Conservation (phyloP, 2,888 invertebrate species). For the Trichogramma evanescens region DNA sequence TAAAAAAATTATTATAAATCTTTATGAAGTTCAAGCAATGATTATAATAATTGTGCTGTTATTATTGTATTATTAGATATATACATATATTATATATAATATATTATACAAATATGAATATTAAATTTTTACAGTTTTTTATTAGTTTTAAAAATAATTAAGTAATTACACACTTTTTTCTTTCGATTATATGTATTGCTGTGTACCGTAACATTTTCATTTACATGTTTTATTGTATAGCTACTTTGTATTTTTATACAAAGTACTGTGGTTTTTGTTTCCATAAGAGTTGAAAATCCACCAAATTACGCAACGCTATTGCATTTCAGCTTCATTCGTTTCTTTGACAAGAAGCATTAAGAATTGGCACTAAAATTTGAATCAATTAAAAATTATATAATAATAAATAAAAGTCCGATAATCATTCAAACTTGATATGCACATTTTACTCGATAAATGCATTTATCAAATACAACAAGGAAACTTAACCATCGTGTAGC, state of each 20-base stretch:
- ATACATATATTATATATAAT: constrained; percentile 20
- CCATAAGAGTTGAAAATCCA: too few species aligned
- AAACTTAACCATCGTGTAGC: background rate
- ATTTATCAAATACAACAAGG: constrained; percentile 14
- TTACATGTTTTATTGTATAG: constrained; percentile 1
- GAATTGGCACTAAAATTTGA: too few species aligned
- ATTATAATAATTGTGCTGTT: constrained; percentile 16
- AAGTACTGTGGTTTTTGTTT: too few species aligned
- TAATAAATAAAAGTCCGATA: constrained; percentile 11
- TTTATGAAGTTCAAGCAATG: too few species aligned
- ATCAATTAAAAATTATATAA: background rate
- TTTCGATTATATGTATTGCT: constrained; percentile 16
- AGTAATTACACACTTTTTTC: constrained; percentile 11
- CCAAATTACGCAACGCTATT: too few species aligned
- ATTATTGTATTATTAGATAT: constrained; percentile 15
- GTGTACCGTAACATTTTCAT: constrained; percentile 14
- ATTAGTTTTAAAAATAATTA: background rate
- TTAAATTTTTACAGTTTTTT: constrained; percentile 11
- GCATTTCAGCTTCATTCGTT: too few species aligned
- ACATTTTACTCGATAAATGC: constrained; percentile 8
- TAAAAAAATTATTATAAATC: too few species aligned
- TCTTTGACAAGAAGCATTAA: too few species aligned
- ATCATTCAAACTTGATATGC: constrained; percentile 12
- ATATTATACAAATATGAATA: constrained; percentile 17
- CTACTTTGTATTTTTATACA: too few species aligned